Base-by-base conservation (phyloP, 92 coral and sea anemone genomes). In the Zoanthus gigantus region DNA sequence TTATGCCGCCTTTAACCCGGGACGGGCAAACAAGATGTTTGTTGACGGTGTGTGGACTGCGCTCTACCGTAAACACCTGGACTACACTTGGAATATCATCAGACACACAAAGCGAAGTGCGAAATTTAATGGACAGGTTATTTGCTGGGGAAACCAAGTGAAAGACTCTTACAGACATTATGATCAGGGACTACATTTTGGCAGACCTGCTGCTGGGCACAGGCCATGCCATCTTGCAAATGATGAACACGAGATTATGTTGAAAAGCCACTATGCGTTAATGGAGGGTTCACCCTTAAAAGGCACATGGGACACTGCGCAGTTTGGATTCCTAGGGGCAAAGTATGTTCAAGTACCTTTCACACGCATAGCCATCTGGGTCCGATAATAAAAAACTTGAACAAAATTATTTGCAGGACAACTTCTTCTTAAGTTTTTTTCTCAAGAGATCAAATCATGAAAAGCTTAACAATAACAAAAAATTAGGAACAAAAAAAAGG, bases 91-190 rank as follows among this genome's bases (percentile, higher is more conserved):
- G 92, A 90, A 90, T 32, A 88, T 90, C 17, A 73, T 90, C 50
- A 85, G 73, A 60, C 90, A 90, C 72, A 71, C 83, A 44, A 72
- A 88, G 47, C 42, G 69, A 7, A 72, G 73, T 31, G 72, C 72
- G 14, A 90, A 90, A 72, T 79, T 90, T 85, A 52, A 56, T 52
- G 92, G 92, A 15, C 66, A 78, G 50, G 58, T 74, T 3, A 66
- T 90, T 13, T 90, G 92, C 60, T 90, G 92, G 92, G 92, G 92
- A 10, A 90, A 84, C 69, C 77, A 90, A 72, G 92, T 90, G 12
- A 61, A 29, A 28, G 85, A 63, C 17, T 90, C 92, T 0, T 90
- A 90, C 78, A 88, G 92, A 52, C 86, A 84, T 46, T 90, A 90
- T 65, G 92, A 90, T 30, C 92, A 90, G 79, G 92, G 92, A 10